Conservation (phyloP, 2,888 invertebrate genomes). For the Agrilus cyanescens region DNA sequence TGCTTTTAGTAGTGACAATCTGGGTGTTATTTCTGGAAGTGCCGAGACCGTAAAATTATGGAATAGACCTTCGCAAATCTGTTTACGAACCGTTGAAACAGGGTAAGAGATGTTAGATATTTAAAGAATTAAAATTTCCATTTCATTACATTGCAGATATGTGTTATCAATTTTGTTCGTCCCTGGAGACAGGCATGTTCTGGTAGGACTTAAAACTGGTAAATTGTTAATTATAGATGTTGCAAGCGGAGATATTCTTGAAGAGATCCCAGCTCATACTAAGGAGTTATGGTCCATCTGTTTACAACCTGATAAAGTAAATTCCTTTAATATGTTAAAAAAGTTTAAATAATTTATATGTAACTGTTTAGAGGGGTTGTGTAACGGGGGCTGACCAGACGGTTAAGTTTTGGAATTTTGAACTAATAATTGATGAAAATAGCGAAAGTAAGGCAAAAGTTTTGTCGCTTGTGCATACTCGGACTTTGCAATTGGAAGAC, state of each 20-base stretch:
- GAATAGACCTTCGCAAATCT: slow-evolving; percentile 65
- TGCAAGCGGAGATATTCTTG: slow-evolving; percentile 66
- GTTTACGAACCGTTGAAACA: slow-evolving; percentile 47
- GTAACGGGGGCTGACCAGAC: slow-evolving; percentile 82
- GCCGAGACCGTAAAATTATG: slow-evolving; percentile 86
- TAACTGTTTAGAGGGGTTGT: slow-evolving; percentile 52
- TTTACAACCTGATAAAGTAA: slow-evolving; percentile 68
- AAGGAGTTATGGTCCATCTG: slow-evolving; percentile 65
- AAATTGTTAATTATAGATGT: slow-evolving; percentile 73
- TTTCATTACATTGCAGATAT: slow-evolving; percentile 39
- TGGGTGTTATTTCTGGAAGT: slow-evolving; percentile 77
- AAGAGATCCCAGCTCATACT: slow-evolving; percentile 71
- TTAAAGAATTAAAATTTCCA: neutral
- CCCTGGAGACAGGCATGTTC: slow-evolving; percentile 80
- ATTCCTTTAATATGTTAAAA: slow-evolving; percentile 9
- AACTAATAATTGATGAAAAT: slow-evolving; percentile 58
- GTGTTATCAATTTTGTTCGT: slow-evolving; percentile 68
- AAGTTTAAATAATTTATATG: slow-evolving; percentile 2
- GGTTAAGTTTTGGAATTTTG: slow-evolving; percentile 91
- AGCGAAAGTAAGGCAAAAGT: slow-evolving; percentile 55
- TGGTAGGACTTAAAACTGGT: slow-evolving; percentile 81
- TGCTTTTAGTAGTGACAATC: slow-evolving; percentile 82
- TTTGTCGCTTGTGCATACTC: slow-evolving; percentile 64
- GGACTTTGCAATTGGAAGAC: slow-evolving; percentile 80
- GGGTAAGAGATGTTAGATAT: slow-evolving; percentile 18